A percentile compares a stretch with the other conserved stretches of the same genome.
These are phyloP conservation scores for Pachycephala philippinensis DNA, from an alignment of 2,113 vertebrate genomes.

Conservation along the genomic window DNA sequence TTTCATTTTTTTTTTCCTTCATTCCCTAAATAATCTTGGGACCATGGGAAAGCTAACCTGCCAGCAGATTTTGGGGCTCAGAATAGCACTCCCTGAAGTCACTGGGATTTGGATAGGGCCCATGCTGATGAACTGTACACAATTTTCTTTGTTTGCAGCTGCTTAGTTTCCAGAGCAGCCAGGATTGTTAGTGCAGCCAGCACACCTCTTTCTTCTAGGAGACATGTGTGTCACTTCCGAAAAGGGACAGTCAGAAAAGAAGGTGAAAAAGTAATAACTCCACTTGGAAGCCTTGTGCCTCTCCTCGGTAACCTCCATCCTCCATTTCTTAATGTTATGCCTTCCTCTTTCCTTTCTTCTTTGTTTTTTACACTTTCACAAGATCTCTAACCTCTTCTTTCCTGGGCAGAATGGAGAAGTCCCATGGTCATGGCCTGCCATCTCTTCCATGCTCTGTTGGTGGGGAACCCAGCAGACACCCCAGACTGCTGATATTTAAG, in stretches of 20 bases:
- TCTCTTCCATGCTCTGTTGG: background rate
- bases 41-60: background rate
- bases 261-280: background rate
- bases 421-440: accelerated
- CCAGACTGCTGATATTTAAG: background rate
- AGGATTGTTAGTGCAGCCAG: background rate
- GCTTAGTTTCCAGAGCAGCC: background rate
- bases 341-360: background rate
- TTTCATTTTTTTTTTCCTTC: background rate
- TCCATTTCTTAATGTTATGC: background rate
- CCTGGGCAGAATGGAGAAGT: background rate
- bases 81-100: background rate
- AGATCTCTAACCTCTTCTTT: background rate
- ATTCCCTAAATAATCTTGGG: background rate
- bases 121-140: background rate
- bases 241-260: background rate
- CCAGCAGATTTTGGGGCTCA: background rate
- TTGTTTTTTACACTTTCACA: background rate
- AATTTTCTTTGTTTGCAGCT: background rate
- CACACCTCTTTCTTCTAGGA: background rate
- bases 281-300: background rate
- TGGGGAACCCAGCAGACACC: background rate
- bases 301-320: background rate
- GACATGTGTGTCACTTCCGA: background rate
- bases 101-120: background rate